Evolutionary conservation across 1,140 invertebrate species (phyloP).

Genomic region (Chrysoperla carnea): DNA sequence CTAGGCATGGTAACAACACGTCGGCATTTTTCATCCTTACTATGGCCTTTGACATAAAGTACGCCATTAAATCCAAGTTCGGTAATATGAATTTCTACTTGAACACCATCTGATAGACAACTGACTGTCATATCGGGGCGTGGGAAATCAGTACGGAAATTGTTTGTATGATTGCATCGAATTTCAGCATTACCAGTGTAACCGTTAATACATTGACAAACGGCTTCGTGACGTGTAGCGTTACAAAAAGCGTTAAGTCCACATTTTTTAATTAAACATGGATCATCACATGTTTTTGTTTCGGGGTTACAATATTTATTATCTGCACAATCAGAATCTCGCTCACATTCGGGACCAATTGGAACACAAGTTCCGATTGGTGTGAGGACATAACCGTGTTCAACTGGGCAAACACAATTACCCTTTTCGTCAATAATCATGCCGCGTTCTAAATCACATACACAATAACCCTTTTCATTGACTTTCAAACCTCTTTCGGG

Average conservation of each 20-base stretch:
- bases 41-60: constrained; percentile 85
- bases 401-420: constrained; percentile 56
- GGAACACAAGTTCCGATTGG: constrained; percentile 41
- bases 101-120: constrained; percentile 80
- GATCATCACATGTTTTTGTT: constrained; percentile 53
- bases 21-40: constrained; percentile 79
- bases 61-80: constrained; percentile 76
- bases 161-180: constrained; percentile 34
- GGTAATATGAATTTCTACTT: constrained; percentile 66
- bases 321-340: constrained; percentile 58
- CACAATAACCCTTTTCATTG: constrained; percentile 57
- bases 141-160: constrained; percentile 63
- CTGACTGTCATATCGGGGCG: constrained; percentile 69
- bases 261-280: constrained; percentile 50
- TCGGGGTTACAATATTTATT: constrained; percentile 51
- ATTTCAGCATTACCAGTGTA: constrained; percentile 50
- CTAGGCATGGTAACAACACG: constrained; percentile 53
- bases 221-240: constrained; percentile 53
- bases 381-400: constrained; percentile 50
- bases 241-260: constrained; percentile 64
- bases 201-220: constrained; percentile 56
- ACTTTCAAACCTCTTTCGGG: constrained; percentile 51
- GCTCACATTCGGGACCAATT: constrained; percentile 41
- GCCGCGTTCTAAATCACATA: constrained; percentile 58
- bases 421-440: constrained; percentile 55